Base-by-base conservation (phyloP, 2,113 vertebrate genomes). In the Nycticebus coucang region DNA sequence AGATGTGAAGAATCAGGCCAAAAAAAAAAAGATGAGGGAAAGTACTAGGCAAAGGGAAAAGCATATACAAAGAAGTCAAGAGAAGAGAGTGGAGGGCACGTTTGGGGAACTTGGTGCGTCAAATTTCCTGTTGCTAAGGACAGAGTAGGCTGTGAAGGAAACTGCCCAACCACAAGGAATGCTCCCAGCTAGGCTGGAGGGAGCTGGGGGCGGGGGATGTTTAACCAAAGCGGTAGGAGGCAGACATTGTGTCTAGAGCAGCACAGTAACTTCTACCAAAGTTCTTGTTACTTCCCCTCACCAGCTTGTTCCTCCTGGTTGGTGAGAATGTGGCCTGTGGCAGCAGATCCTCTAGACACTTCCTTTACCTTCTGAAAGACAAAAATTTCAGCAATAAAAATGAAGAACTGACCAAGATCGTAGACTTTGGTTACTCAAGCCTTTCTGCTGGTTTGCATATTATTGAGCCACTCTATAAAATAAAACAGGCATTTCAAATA, bases 371-470 rank as follows among this genome's bases (percentile, higher is more conserved):
- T 74, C 82, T 75, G 37, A 95, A 86, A 97, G 91, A 78, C 41
- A 89, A 78, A 75, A 78, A 26, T n/a, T 35, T 95, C 94, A 94
- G 93, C 94, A 78, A 93, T 60, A 93, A 91, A 92, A 97, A 93
- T 41, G 68, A 89, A 97, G 94, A 96, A 83, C 83, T 89, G 41
- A 28, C 83, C 88, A 60, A 75, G 59, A 80, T 41, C 59, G 86
- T 59, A 69, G 62, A 45, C 21, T 50, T 30, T 28, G 11, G 11
- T 62, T 55, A 30, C 26, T 50, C 77, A 55, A 88, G 81, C 50
- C 30, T 28, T 24, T 35, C 92, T 88, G 33, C 35, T 18, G 17
- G 26, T 24, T 19, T 50, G 59, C 0, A 0, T 35, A 9, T 21
- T 26, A 45, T 11, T 10, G n/a, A 86, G 0, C 69, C 59, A 5